phyloP scores from a whole-genome alignment of 2,113 vertebrate genomes.

The Pleuronectes platessa region DNA sequence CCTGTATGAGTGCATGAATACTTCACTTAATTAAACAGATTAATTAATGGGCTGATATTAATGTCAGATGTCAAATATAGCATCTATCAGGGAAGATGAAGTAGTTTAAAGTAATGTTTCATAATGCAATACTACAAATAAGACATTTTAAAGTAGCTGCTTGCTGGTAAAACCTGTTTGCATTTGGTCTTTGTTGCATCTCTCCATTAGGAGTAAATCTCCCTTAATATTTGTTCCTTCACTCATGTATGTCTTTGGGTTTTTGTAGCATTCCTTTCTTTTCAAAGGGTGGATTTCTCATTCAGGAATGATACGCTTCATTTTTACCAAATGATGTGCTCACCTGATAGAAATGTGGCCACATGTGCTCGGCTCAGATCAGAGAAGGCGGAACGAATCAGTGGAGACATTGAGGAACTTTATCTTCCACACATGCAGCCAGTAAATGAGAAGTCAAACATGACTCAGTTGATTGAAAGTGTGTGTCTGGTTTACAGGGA shows the following conservation, averaged over 20 bases:
- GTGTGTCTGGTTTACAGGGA: no score
- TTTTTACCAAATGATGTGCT: slow-evolving; percentile 15
- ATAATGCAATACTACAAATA: no score
- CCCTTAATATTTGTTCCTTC: neutral
- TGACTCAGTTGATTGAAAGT: neutral
- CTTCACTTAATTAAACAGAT: no score
- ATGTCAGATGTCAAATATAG: no score
- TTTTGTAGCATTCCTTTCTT: neutral
- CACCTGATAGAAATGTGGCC: slow-evolving; percentile 15
- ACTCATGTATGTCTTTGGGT: no score
- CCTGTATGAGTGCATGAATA: neutral
- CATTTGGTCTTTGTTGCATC: no score
- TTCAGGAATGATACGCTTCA: slow-evolving; percentile 20
- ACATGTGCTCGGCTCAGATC: slow-evolving; percentile 18
- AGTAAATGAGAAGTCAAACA: slow-evolving; percentile 2
- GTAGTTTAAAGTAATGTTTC: no score
- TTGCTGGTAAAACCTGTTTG: no score
- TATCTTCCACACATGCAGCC: slow-evolving; percentile 9
- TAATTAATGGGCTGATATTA: no score
- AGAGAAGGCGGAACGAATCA: slow-evolving; percentile 40
- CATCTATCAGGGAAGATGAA: no score
- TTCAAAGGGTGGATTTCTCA: slow-evolving; percentile 27
- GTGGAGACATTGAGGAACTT: slow-evolving; percentile 1
- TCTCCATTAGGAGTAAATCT: neutral
- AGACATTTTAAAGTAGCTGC: no score